Evolutionary conservation across 1,140 invertebrate genomes (phyloP).

Genomic region (Drosophila insularis): DNA sequence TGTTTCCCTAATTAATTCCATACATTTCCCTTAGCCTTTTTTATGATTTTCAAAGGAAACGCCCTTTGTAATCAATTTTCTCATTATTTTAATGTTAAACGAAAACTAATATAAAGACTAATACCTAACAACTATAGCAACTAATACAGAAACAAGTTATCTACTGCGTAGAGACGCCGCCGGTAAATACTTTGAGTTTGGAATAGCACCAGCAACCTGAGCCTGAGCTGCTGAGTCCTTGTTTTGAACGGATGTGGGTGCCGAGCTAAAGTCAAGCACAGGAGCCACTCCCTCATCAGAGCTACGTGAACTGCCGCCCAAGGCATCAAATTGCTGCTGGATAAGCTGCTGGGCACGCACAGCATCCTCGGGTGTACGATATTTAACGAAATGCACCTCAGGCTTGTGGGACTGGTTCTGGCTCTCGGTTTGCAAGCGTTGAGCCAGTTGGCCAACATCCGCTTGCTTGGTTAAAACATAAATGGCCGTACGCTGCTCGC

Average conservation of each 20-base stretch:
- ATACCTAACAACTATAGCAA: slow-evolving; percentile 20
- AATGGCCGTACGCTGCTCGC: slow-evolving; percentile 66
- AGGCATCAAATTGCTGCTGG: slow-evolving; percentile 65
- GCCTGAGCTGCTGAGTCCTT: slow-evolving; percentile 15
- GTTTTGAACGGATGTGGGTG: slow-evolving; percentile 14
- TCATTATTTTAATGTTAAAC: slow-evolving; percentile 24
- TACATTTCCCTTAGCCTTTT: background rate
- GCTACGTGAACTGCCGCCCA: slow-evolving; percentile 64
- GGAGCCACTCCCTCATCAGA: slow-evolving; percentile 71
- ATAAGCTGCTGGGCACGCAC: slow-evolving; percentile 67
- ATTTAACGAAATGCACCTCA: slow-evolving; percentile 74
- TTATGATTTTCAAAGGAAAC: background rate
- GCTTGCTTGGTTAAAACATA: slow-evolving; percentile 73
- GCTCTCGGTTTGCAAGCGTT: slow-evolving; percentile 49
- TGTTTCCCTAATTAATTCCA: background rate
- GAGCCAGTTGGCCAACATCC: slow-evolving; percentile 56
- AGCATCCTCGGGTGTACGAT: slow-evolving; percentile 72
- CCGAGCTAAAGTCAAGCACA: slow-evolving; percentile 65
- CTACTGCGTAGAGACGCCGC: slow-evolving; percentile 45
- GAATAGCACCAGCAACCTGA: slow-evolving; percentile 3
- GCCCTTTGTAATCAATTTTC: background rate
- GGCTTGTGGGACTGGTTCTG: slow-evolving; percentile 54
- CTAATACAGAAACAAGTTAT: slow-evolving; percentile 13
- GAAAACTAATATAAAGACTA: slow-evolving; percentile 18
- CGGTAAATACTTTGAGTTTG: slow-evolving; percentile 59